Percentiles rank a stretch among this genome's conserved stretches.
phyloP scores from a whole-genome alignment of 2,888 invertebrate species.

The Chrysolina haemoptera region DNA sequence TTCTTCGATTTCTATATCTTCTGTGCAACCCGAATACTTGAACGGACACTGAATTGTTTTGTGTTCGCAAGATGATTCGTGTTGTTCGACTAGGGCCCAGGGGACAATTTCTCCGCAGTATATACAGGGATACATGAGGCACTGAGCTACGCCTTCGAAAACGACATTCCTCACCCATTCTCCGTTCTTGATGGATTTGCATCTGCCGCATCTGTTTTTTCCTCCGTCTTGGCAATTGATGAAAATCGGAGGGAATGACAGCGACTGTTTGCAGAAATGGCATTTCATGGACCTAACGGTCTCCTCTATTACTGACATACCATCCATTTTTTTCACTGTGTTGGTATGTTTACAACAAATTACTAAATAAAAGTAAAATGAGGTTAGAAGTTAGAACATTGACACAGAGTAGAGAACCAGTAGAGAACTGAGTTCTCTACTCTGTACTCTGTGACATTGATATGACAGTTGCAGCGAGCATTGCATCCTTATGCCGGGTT shows the following conservation, averaged over 20 bases:
- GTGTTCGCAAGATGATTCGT: conserved; percentile 5
- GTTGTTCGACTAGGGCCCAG: conserved; percentile 8
- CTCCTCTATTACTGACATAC: neutral
- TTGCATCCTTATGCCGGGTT: no score
- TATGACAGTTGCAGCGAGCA: no score
- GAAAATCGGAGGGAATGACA: conserved; percentile 16
- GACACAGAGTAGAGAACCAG: no score
- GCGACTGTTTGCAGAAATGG: conserved; percentile 1
- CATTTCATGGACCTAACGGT: conserved; percentile 12
- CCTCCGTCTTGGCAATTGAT: conserved; percentile 9
- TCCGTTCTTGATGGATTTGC: neutral
- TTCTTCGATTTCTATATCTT: neutral
- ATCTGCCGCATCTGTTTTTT: conserved; percentile 18
- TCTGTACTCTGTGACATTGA: no score
- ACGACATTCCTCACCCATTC: conserved; percentile 9
- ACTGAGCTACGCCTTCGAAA: neutral
- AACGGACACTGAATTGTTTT: conserved; percentile 7
- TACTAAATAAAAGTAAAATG: neutral
- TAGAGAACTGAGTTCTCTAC: no score
- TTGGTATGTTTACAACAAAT: neutral
- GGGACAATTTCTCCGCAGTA: conserved; percentile 8
- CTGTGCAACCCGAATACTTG: neutral
- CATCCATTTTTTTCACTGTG: neutral
- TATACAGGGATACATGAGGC: conserved; percentile 4
- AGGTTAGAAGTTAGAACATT: no score